Evolutionary conservation across 2,888 invertebrate genomes (phyloP).

Genomic region (Yponomeuta plumbellus): DNA sequence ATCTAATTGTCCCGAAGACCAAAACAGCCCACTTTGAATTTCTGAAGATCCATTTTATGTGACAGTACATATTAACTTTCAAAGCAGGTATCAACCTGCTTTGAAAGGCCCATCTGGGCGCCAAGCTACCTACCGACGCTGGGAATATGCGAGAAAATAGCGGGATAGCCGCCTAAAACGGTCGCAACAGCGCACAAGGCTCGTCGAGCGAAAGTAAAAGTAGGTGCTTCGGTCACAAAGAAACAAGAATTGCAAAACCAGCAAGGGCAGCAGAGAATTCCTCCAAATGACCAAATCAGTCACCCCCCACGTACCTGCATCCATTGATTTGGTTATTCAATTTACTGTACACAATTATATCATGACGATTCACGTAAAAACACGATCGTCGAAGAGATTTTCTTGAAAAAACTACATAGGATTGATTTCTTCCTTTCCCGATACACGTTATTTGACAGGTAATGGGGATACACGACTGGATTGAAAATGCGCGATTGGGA

Average conservation of each 20-base stretch:
- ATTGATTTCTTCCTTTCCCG: slow-evolving; percentile 45
- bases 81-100: background rate
- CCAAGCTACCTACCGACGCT: background rate
- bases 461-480: slow-evolving; percentile 41
- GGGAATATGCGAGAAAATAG: background rate
- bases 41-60: background rate
- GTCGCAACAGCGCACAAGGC: slow-evolving; percentile 11
- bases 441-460: slow-evolving; percentile 25
- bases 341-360: slow-evolving; percentile 48
- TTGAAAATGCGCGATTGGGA: slow-evolving; percentile 24
- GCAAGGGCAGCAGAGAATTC: slow-evolving; percentile 62
- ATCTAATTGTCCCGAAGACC: background rate
- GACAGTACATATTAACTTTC: slow-evolving; percentile 9
- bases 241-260: slow-evolving; percentile 51
- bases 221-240: slow-evolving; percentile 36
- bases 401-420: slow-evolving; percentile 45
- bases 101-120: no score
- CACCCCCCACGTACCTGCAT: slow-evolving; percentile 38
- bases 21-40: background rate
- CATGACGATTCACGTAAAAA: slow-evolving; percentile 46
- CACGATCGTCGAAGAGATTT: slow-evolving; percentile 45
- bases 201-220: slow-evolving; percentile 60
- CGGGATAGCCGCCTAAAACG: slow-evolving; percentile 2
- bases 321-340: slow-evolving; percentile 37
- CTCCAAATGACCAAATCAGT: slow-evolving; percentile 23